Conservation (phyloP, 2,113 vertebrate species). For the Bucco capensis region DNA sequence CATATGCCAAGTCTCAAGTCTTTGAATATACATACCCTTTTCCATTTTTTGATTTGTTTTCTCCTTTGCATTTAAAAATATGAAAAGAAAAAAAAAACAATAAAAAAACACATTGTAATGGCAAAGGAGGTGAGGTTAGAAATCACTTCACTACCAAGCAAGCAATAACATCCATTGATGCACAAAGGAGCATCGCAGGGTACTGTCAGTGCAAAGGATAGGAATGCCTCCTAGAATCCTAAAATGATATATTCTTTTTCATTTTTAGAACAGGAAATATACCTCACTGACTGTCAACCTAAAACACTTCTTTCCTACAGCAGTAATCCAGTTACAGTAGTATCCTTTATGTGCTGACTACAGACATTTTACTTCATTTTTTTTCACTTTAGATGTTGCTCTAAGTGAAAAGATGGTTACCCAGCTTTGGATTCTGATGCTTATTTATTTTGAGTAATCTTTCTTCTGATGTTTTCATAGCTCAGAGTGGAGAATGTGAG, state of each 20-base stretch:
- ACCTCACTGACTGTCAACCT: not conserved
- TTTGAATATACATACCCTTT: not conserved
- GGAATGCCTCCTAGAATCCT: not conserved
- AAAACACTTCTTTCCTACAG: not conserved
- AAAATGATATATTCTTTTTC: not conserved
- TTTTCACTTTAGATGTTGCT: not conserved
- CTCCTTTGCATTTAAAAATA: not conserved
- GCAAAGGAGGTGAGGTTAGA: not conserved
- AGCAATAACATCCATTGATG: not conserved
- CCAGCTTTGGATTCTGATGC: not conserved
- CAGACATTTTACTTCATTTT: not conserved
- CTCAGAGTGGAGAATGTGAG: not conserved
- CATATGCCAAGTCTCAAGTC: not conserved
- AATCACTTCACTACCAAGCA: not conserved
- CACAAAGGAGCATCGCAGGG: not conserved
- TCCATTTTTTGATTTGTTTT: not conserved
- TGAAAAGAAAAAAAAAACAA: not conserved
- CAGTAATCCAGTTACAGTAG: not conserved
- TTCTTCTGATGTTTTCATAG: not conserved
- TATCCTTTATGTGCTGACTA: not conserved
- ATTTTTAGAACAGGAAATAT: not conserved
- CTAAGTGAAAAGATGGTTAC: not conserved
- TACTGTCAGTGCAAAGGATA: not conserved
- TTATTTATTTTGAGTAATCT: not conserved
- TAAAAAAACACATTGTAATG: not conserved